A percentile compares a stretch with the other conserved stretches of the same genome.
These are phyloP conservation scores for Limnephilus rhombicus DNA, from an alignment of 2,888 invertebrate species.

Conservation along the genomic window DNA sequence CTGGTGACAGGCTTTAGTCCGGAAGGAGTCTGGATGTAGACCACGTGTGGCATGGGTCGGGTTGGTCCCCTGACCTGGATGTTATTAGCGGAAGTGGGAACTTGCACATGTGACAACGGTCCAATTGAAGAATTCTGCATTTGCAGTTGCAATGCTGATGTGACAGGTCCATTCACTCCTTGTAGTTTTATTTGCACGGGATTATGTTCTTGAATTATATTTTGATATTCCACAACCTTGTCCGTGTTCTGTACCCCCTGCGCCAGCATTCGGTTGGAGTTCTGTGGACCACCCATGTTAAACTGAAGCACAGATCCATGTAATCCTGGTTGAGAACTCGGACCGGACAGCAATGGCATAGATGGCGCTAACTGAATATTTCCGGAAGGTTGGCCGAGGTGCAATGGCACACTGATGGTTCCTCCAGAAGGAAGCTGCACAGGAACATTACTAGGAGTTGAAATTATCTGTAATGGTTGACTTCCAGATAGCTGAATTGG, in stretches of 20 bases:
- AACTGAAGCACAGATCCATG: constrained; percentile 76
- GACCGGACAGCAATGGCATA: constrained; percentile 62
- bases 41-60: constrained; percentile 77
- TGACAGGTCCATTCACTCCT: constrained; percentile 70
- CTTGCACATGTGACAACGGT: constrained; percentile 70
- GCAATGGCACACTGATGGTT: constrained; percentile 75
- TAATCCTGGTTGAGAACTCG: constrained; percentile 70
- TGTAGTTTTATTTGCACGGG: constrained; percentile 65
- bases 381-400: constrained; percentile 72
- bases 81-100: constrained; percentile 69
- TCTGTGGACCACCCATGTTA: constrained; percentile 75
- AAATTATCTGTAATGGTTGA: not conserved
- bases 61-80: constrained; percentile 70
- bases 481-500: constrained; percentile 72
- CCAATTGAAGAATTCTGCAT: constrained; percentile 72
- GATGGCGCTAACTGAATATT: constrained; percentile 70
- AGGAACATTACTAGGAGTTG: constrained; percentile 67
- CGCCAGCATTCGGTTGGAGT: constrained; percentile 53
- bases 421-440: constrained; percentile 74
- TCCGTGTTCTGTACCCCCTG: not conserved
- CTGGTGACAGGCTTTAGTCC: constrained; percentile 76
- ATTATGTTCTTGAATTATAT: constrained; percentile 10
- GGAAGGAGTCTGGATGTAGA: constrained; percentile 79
- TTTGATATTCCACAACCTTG: not conserved
- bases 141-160: constrained; percentile 42